Conservation (phyloP, 2,888 invertebrate species). For the Cacoxenus indagator region DNA sequence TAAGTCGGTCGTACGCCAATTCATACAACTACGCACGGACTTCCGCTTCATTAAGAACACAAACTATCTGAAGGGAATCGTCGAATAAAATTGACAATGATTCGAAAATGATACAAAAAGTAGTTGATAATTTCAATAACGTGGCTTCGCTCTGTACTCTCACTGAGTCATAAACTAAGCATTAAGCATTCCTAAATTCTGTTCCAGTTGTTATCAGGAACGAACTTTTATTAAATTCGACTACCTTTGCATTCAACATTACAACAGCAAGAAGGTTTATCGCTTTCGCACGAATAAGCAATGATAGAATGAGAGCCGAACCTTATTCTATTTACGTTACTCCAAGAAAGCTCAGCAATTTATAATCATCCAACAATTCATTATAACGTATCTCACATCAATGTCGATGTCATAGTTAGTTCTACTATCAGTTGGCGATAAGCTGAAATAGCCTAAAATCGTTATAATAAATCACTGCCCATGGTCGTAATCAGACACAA, state of each 20-base stretch:
- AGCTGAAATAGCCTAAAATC: not conserved
- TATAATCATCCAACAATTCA: too few species aligned
- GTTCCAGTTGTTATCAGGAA: not conserved
- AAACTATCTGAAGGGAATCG: slow-evolving; percentile 75
- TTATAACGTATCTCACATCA: too few species aligned
- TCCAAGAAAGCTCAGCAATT: too few species aligned
- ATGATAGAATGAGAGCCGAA: not conserved
- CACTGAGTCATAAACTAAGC: slow-evolving; percentile 50
- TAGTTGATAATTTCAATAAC: not conserved
- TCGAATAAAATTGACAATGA: slow-evolving; percentile 59
- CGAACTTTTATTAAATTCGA: slow-evolving; percentile 50
- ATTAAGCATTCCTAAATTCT: slow-evolving; percentile 33
- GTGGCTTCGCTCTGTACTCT: not conserved
- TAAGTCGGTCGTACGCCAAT: slow-evolving; percentile 88
- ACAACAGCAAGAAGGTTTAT: slow-evolving; percentile 3
- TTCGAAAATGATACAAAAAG: too few species aligned
- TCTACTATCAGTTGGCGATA: not conserved
- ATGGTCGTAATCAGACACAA: not conserved
- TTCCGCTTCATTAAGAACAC: slow-evolving; percentile 87
- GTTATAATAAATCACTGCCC: slow-evolving; percentile 16
- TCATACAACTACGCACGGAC: slow-evolving; percentile 94
- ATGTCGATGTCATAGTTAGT: not conserved
- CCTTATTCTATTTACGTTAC: not conserved
- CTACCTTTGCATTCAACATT: slow-evolving; percentile 36
- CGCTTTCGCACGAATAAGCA: not conserved